Percentiles rank a stretch among this genome's conserved stretches.
Conservation (phyloP, 2,888 invertebrate genomes). For the Drosophila longiperda region DNA sequence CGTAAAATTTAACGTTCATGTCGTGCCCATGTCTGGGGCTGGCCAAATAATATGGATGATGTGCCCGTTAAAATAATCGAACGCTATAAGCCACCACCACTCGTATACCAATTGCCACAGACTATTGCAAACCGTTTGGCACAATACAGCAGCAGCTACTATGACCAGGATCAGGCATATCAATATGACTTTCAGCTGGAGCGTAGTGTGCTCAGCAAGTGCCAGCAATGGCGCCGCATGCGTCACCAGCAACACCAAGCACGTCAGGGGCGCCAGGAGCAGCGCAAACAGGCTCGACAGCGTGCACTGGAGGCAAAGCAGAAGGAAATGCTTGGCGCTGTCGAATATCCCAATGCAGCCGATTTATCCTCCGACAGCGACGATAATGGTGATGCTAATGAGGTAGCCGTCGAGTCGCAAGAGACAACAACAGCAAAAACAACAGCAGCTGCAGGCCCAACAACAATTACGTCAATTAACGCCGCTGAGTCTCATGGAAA, state of each 20-base stretch:
- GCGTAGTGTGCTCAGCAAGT: slow-evolving; percentile 89
- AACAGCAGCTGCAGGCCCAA: slow-evolving; percentile 11
- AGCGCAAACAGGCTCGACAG: slow-evolving; percentile 87
- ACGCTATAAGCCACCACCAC: slow-evolving; percentile 92
- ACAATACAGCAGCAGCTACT: slow-evolving; percentile 85
- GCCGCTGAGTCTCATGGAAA: slow-evolving; percentile 43
- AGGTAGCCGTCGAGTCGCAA: slow-evolving; percentile 23
- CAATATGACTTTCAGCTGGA: slow-evolving; percentile 91
- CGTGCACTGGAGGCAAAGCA: slow-evolving; percentile 86
- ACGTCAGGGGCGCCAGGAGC: slow-evolving; percentile 87
- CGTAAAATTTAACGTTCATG: slow-evolving; percentile 65
- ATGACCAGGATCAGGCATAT: slow-evolving; percentile 85
- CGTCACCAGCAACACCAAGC: slow-evolving; percentile 88
- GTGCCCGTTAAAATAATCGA: slow-evolving; percentile 95
- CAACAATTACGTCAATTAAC: slow-evolving; percentile 39
- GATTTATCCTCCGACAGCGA: slow-evolving; percentile 86
- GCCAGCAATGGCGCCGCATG: slow-evolving; percentile 89
- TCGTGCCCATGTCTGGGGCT: slow-evolving; percentile 41
- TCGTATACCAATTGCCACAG: slow-evolving; percentile 87
- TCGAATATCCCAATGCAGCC: slow-evolving; percentile 88
- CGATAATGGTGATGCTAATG: slow-evolving; percentile 47
- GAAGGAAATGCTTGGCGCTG: slow-evolving; percentile 87
- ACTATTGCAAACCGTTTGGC: slow-evolving; percentile 86
- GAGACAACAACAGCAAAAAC: slow-evolving; percentile 10
- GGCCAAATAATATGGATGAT: slow-evolving; percentile 88